These are phyloP conservation scores for Lissocephala sabroskyi DNA, from an alignment of 2,888 invertebrate species.

Conservation along the genomic window DNA sequence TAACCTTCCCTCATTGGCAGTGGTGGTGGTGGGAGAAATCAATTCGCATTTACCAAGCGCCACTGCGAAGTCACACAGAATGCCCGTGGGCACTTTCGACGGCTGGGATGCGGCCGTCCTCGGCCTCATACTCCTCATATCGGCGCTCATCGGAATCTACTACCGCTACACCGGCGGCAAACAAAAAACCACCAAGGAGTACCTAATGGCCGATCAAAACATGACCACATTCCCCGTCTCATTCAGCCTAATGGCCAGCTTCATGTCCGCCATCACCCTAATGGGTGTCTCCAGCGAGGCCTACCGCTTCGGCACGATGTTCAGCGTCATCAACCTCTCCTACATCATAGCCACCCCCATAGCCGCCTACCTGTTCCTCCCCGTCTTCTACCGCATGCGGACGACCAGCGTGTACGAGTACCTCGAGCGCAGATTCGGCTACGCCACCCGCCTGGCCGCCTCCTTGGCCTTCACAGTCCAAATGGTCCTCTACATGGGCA, in stretches of 20 bases:
- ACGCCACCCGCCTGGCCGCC: slow-evolving; percentile 81
- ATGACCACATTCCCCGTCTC: slow-evolving; percentile 88
- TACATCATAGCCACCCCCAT: slow-evolving; percentile 85
- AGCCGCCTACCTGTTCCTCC: slow-evolving; percentile 83
- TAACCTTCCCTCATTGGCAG: no score
- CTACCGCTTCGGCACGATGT: slow-evolving; percentile 86
- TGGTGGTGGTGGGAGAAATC: no score
- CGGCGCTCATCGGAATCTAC: slow-evolving; percentile 86
- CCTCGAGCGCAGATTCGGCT: slow-evolving; percentile 89
- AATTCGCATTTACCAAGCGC: slow-evolving; percentile 6
- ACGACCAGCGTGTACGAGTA: slow-evolving; percentile 94
- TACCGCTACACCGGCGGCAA: slow-evolving; percentile 90
- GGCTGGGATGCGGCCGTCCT: slow-evolving; percentile 85
- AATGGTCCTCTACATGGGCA: slow-evolving; percentile 93
- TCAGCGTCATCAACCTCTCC: slow-evolving; percentile 83
- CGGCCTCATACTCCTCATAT: slow-evolving; percentile 79
- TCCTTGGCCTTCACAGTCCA: slow-evolving; percentile 90
- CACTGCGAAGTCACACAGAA: slow-evolving; percentile 13
- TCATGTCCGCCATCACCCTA: slow-evolving; percentile 91
- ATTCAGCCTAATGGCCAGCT: slow-evolving; percentile 92
- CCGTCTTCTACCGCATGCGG: slow-evolving; percentile 88
- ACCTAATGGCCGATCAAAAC: slow-evolving; percentile 85
- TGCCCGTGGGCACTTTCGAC: slow-evolving; percentile 73
- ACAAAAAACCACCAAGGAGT: slow-evolving; percentile 91
- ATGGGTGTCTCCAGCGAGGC: slow-evolving; percentile 92